These are phyloP conservation scores for Copidosoma floridanum DNA, from an alignment of 1,140 invertebrate species.

Conservation along the genomic window DNA sequence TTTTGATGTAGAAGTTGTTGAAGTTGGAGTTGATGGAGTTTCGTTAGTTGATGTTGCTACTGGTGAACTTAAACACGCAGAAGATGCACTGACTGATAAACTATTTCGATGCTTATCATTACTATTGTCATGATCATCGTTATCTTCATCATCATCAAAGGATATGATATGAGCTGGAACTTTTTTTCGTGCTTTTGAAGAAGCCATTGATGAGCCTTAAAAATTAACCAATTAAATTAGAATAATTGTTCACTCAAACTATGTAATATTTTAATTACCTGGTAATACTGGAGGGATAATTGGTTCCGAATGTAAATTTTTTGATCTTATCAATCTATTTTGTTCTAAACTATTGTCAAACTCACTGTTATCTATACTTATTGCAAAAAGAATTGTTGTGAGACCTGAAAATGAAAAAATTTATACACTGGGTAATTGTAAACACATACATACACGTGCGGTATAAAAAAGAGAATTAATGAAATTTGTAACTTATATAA, in stretches of 20 bases:
- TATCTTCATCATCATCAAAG: conserved; percentile 61
- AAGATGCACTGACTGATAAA: conserved; percentile 60
- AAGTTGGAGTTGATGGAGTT: not conserved
- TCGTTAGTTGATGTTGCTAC: conserved; percentile 44
- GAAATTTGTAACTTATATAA: no score
- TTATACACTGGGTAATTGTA: not conserved
- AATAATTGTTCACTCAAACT: no score
- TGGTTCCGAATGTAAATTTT: conserved; percentile 54
- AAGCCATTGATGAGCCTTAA: conserved; percentile 52
- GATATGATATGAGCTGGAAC: conserved; percentile 64
- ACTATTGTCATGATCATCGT: conserved; percentile 28
- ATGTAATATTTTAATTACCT: conserved; percentile 36
- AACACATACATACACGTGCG: no score
- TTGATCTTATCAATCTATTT: conserved; percentile 42
- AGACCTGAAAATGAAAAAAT: conserved; percentile 61
- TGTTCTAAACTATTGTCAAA: conserved; percentile 64
- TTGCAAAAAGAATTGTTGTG: conserved; percentile 84
- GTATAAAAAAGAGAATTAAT: no score
- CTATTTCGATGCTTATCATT: conserved; percentile 33
- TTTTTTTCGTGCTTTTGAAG: conserved; percentile 60
- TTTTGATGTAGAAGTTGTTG: conserved; percentile 34
- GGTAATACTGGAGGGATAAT: conserved; percentile 55
- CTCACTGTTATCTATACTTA: conserved; percentile 82
- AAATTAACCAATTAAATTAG: conserved; percentile 20
- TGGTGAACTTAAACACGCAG: conserved; percentile 65